Evolutionary conservation across 1,140 invertebrate genomes (phyloP).

Genomic region (Calliopsis andreniformis): DNA sequence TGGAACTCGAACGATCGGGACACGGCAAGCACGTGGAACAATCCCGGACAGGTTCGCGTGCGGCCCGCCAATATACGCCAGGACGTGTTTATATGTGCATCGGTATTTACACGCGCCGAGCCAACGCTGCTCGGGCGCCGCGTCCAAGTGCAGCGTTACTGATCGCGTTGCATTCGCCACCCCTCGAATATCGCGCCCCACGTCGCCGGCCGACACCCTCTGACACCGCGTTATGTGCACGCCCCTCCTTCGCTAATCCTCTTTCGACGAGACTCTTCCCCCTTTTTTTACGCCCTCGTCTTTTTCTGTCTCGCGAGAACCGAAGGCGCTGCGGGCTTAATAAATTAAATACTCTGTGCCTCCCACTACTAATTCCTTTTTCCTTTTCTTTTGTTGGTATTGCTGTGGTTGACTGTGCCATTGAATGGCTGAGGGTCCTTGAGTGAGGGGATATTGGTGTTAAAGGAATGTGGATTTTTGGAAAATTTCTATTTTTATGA

Average conservation of each 20-base stretch:
- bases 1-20: slow-evolving; percentile 17
- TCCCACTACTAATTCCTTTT: too few species aligned
- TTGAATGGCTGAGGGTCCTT: too few species aligned
- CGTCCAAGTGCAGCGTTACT: background rate
- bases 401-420: too few species aligned
- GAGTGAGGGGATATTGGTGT: too few species aligned
- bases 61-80: background rate
- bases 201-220: background rate
- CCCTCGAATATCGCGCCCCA: background rate
- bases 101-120: slow-evolving; percentile 14
- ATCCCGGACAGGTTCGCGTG: slow-evolving; percentile 68
- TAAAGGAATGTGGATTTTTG: too few species aligned
- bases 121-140: too few species aligned
- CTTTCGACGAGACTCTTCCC: background rate
- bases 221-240: background rate
- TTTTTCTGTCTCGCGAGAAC: background rate
- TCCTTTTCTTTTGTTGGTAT: too few species aligned
- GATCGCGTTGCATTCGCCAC: background rate
- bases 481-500: too few species aligned
- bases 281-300: slow-evolving; percentile 36
- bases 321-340: background rate
- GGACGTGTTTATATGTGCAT: background rate
- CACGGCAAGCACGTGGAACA: slow-evolving; percentile 66
- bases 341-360: too few species aligned
- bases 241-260: background rate